These are phyloP conservation scores for Eulemur rubriventer DNA, from an alignment of 2,797 vertebrate species.

Conservation along the genomic window DNA sequence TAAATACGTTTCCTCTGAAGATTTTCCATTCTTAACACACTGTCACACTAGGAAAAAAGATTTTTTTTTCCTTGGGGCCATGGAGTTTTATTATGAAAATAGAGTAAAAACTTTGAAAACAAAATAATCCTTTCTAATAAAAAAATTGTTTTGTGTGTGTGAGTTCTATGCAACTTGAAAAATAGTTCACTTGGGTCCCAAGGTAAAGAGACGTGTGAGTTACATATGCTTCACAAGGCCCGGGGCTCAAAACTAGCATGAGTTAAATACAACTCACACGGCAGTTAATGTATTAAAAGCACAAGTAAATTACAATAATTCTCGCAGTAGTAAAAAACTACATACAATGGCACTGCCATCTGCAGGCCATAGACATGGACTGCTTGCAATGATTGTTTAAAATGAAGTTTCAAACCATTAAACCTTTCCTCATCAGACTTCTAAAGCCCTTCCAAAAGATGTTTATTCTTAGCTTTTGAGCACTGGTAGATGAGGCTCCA, in stretches of 20 bases:
- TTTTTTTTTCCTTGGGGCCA: too few relatives aligned
- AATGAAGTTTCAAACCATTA: slow-evolving; percentile 45
- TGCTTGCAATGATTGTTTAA: not conserved
- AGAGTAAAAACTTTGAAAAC: too few relatives aligned
- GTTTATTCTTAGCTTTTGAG: slow-evolving; percentile 44
- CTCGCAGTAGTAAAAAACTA: not conserved
- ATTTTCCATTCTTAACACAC: not conserved
- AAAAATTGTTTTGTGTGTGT: too few relatives aligned
- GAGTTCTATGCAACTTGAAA: too few relatives aligned
- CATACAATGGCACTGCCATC: slow-evolving; percentile 73
- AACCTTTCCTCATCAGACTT: not conserved
- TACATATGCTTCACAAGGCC: too few relatives aligned
- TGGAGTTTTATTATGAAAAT: too few relatives aligned
- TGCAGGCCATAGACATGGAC: slow-evolving; percentile 53
- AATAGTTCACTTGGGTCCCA: too few relatives aligned
- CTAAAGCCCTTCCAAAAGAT: slow-evolving; percentile 14
- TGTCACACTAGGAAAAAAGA: too few relatives aligned
- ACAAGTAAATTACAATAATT: slow-evolving; percentile 15
- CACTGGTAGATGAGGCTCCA: not conserved
- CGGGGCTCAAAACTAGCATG: too few relatives aligned
- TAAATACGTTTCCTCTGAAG: not conserved
- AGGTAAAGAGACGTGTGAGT: too few relatives aligned
- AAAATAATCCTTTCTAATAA: too few relatives aligned
- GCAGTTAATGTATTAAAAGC: not conserved
- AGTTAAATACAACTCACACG: too few relatives aligned